A percentile compares a stretch with the other conserved stretches of the same genome.
Evolutionary conservation across 1,140 invertebrate genomes (phyloP).

Genomic region (Brachionus angularis): DNA sequence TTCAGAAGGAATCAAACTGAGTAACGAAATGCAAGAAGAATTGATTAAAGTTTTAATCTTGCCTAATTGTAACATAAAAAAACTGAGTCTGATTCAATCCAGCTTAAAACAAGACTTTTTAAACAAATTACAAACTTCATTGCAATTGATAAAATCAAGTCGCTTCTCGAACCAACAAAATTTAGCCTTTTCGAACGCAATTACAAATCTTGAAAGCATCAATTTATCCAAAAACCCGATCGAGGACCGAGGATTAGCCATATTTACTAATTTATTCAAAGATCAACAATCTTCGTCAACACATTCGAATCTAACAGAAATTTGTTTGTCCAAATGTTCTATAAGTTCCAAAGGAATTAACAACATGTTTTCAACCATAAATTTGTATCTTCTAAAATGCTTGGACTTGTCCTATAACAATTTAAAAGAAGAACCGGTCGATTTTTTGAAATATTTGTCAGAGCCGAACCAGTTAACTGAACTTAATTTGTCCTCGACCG

Average conservation of each 20-base stretch:
- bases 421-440: constrained; percentile 21
- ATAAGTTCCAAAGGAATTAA: constrained; percentile 25
- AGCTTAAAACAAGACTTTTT: constrained; percentile 37
- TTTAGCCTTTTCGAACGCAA: not conserved
- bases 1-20: constrained; percentile 23
- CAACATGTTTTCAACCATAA: constrained; percentile 32
- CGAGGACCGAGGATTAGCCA: constrained; percentile 15
- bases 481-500: constrained; percentile 31
- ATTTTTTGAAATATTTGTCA: constrained; percentile 35
- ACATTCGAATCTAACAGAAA: not conserved
- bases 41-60: constrained; percentile 25
- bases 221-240: constrained; percentile 35
- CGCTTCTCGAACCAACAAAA: not conserved
- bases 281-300: not conserved
- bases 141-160: not conserved
- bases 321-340: constrained; percentile 33
- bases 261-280: constrained; percentile 39
- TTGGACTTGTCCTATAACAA: constrained; percentile 25
- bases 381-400: constrained; percentile 6
- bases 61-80: constrained; percentile 25
- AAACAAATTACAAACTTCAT: constrained; percentile 24
- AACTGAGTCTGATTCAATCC: constrained; percentile 12
- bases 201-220: constrained; percentile 9
- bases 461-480: constrained; percentile 34
- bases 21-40: constrained; percentile 42